These are phyloP conservation scores for Drosophila birchii DNA, from an alignment of 2,888 invertebrate species.

Conservation along the genomic window DNA sequence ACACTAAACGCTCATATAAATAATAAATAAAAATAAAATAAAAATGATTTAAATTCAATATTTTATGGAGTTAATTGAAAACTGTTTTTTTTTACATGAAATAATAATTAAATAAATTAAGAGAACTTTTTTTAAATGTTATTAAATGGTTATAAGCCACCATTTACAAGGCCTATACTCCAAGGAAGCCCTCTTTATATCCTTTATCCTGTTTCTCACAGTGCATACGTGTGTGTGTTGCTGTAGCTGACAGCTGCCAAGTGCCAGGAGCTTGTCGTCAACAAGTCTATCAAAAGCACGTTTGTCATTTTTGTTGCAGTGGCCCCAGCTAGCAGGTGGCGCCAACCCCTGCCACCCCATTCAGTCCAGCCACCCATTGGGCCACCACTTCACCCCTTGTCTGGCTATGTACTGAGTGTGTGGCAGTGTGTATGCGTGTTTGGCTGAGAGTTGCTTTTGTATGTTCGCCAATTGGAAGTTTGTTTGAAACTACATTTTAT, in stretches of 20 bases:
- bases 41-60: too few species aligned
- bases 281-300: slow-evolving; percentile 81
- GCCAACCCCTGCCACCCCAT: not conserved
- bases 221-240: slow-evolving; percentile 30
- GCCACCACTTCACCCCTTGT: slow-evolving; percentile 10
- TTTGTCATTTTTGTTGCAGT: slow-evolving; percentile 79
- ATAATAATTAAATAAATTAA: too few species aligned
- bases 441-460: slow-evolving; percentile 33
- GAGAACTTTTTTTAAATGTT: not conserved
- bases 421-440: slow-evolving; percentile 24
- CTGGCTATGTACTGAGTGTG: slow-evolving; percentile 14
- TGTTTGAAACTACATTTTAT: slow-evolving; percentile 54
- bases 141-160: too few species aligned
- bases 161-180: too few species aligned
- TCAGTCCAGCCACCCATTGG: not conserved
- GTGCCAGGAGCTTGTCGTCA: slow-evolving; percentile 79
- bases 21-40: too few species aligned
- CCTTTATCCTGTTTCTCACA: not conserved
- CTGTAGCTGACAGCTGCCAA: slow-evolving; percentile 76
- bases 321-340: slow-evolving; percentile 43
- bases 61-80: too few species aligned
- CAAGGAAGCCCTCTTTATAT: not conserved
- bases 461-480: slow-evolving; percentile 63
- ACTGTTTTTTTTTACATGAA: too few species aligned
- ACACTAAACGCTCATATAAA: too few species aligned